phyloP scores from a whole-genome alignment of 2,113 vertebrate genomes.

The Alces alces region DNA sequence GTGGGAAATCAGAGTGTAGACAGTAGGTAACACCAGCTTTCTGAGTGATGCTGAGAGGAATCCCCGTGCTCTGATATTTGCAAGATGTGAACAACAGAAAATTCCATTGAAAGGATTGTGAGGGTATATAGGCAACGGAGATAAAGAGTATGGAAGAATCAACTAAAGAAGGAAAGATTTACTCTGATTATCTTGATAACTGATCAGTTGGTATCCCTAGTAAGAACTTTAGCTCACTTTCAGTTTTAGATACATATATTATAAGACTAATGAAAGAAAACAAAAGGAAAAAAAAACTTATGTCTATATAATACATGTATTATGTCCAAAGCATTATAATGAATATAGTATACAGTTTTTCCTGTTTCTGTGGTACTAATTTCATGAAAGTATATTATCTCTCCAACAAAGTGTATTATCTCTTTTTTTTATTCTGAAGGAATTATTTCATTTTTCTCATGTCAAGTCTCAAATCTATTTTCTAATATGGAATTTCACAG shows the following conservation, averaged over 20 bases:
- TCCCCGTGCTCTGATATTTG: background rate
- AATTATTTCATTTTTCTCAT: background rate
- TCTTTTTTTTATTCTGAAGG: background rate
- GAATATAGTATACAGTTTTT: background rate
- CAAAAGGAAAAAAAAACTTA: background rate
- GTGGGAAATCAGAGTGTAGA: background rate
- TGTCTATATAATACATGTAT: background rate
- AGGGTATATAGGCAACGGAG: background rate
- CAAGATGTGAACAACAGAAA: background rate
- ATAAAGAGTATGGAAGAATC: background rate
- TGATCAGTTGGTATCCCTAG: background rate
- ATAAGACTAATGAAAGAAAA: background rate
- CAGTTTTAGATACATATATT: background rate
- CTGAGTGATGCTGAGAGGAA: background rate
- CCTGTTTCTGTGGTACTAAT: background rate
- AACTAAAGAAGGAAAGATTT: background rate
- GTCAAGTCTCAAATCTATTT: background rate
- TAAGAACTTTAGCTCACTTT: background rate
- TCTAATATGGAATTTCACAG: background rate
- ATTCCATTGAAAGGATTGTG: background rate
- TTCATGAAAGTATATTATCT: background rate
- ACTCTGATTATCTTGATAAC: background rate
- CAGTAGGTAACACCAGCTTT: background rate
- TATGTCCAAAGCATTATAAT: background rate
- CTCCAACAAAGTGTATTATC: no score